Base-by-base conservation (phyloP, 1,140 invertebrate species). In the Sitobion miscanthi region DNA sequence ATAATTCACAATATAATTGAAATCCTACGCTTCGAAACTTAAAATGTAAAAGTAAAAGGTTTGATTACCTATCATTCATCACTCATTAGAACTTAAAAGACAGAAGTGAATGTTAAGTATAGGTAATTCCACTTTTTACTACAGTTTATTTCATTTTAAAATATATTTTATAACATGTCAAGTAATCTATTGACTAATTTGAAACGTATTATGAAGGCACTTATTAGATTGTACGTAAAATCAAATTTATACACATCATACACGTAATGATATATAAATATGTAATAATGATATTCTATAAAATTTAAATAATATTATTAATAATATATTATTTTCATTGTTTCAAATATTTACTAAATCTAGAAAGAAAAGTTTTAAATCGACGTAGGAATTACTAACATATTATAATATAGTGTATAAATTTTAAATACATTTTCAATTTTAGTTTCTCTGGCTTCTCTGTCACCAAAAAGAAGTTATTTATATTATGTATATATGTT, bases 41-140 rank as follows among this genome's bases (percentile, higher is more conserved):
- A 90, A 57, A 57, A 90, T 54, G 9, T 57, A 90, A 90, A 62
- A 52, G 86, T 88, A 52, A 52, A 57, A 90, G 52, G 21, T 57
- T 42, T 90, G 35, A 54, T 89, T 89, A 47, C 35, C 49, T 23
- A 54, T 54, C 49, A 23, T 89, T 52, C 8, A 14, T 38, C 14
- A 69, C 30, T 82, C 17, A 35, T 82, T 82, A 38, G 1, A 82
- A 82, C 2, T 82, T 69, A 69, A 69, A 69, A 69, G 30, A 5
- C 9, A 25, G 7, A 85, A 86, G 85, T 86, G 85, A 86, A 86
- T 47, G 85, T 86, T 25, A 30, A 86, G 21, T 25, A 45, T 11
- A 85, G 30, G 30, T 69, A 69, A n/a, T n/a, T 69, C 62, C 0
- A 69, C 30, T 69, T 69, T 69, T 69, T 69, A 69, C 30, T 14